These are phyloP conservation scores for Rhinolophus sinicus DNA, from an alignment of 2,113 vertebrate genomes.

Conservation along the genomic window DNA sequence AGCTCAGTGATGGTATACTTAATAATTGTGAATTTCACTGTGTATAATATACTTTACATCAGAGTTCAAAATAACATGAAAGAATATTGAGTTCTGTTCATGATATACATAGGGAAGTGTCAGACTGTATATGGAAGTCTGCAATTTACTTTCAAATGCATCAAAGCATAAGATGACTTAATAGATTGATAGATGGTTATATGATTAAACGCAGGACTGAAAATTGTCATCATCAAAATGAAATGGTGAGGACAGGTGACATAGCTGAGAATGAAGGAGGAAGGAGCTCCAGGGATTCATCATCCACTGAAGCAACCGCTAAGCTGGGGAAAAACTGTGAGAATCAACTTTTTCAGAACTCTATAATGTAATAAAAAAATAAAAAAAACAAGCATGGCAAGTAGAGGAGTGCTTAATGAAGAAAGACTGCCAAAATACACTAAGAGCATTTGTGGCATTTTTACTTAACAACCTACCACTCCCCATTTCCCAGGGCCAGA, in stretches of 20 bases:
- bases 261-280: neutral
- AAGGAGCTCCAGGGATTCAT: neutral
- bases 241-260: neutral
- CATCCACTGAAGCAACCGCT: neutral
- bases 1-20: neutral
- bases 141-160: conserved; percentile 12
- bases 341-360: neutral
- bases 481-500: neutral
- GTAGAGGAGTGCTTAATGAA: neutral
- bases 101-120: neutral
- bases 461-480: neutral
- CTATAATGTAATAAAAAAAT: neutral
- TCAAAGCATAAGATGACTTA: neutral
- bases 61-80: neutral
- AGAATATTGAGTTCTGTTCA: neutral
- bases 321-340: neutral
- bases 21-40: neutral
- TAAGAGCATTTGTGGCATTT: neutral
- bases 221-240: neutral
- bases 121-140: neutral
- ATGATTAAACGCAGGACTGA: neutral
- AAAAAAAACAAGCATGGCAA: neutral
- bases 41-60: neutral
- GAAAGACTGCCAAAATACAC: neutral
- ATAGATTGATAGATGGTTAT: neutral